phyloP scores from a whole-genome alignment of 2,113 vertebrate species.

The Gila orcuttii region DNA sequence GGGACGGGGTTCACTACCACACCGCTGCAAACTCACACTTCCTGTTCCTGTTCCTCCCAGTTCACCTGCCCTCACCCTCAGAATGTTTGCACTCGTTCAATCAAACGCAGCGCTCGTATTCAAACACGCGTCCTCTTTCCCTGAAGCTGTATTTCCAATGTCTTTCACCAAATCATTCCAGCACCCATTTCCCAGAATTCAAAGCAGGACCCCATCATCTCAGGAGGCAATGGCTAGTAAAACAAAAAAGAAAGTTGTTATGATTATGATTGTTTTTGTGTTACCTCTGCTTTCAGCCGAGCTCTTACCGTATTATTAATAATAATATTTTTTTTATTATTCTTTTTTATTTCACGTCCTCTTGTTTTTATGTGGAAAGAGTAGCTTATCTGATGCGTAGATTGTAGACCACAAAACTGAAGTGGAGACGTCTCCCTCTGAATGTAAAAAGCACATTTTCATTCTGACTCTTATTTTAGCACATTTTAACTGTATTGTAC shows the following conservation, averaged over 20 bases:
- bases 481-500: conserved; percentile 63
- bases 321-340: conserved; percentile 61
- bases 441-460: conserved; percentile 78
- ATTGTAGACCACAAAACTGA: conserved; percentile 57
- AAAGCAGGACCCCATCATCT: conserved; percentile 79
- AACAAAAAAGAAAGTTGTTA: conserved; percentile 75
- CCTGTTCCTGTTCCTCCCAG: conserved; percentile 63
- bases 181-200: conserved; percentile 59
- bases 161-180: conserved; percentile 65
- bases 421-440: conserved; percentile 52
- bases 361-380: conserved; percentile 50
- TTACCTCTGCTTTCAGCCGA: conserved; percentile 76
- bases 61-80: conserved; percentile 24
- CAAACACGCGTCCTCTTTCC: conserved; percentile 17
- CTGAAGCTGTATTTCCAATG: conserved; percentile 6
- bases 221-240: conserved; percentile 87
- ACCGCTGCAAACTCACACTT: conserved; percentile 59
- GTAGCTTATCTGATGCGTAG: conserved; percentile 44
- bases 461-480: conserved; percentile 66
- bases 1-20: conserved; percentile 58
- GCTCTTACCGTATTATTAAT: conserved; percentile 62
- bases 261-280: conserved; percentile 57
- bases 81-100: conserved; percentile 42
- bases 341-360: conserved; percentile 46
- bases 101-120: conserved; percentile 11